Conservation (phyloP, 2,888 invertebrate genomes). For the Cacoxenus indagator region DNA sequence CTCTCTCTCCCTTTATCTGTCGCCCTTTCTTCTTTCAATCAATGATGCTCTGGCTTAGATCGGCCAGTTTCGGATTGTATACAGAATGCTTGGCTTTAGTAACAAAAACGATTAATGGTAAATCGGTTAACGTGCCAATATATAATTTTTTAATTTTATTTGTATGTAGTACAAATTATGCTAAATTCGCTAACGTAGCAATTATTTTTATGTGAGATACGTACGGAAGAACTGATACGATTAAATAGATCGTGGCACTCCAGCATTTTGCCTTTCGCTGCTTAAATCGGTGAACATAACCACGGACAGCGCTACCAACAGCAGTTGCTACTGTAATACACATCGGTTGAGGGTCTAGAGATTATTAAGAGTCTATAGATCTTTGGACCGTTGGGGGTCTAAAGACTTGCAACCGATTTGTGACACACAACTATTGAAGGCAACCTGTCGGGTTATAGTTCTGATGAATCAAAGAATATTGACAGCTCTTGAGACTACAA, state of each 20-base stretch:
- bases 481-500: neutral
- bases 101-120: neutral
- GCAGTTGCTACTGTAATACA: too few relatives aligned
- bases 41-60: constrained; percentile 1
- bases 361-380: too few relatives aligned
- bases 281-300: neutral
- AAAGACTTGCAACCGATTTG: too few relatives aligned
- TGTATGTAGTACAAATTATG: neutral
- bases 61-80: neutral
- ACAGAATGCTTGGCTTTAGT: neutral
- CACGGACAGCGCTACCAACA: neutral
- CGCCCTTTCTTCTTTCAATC: too few relatives aligned
- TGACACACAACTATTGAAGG: too few relatives aligned
- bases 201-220: too few relatives aligned
- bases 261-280: neutral
- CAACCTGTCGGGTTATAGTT: too few relatives aligned
- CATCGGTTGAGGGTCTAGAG: neutral
- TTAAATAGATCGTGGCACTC: too few relatives aligned
- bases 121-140: neutral
- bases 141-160: neutral
- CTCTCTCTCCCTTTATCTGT: neutral
- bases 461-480: neutral
- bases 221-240: neutral
- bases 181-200: neutral
- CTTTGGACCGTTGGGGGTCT: too few relatives aligned